Conservation (phyloP, 2,113 vertebrate species). For the Charina bottae region DNA sequence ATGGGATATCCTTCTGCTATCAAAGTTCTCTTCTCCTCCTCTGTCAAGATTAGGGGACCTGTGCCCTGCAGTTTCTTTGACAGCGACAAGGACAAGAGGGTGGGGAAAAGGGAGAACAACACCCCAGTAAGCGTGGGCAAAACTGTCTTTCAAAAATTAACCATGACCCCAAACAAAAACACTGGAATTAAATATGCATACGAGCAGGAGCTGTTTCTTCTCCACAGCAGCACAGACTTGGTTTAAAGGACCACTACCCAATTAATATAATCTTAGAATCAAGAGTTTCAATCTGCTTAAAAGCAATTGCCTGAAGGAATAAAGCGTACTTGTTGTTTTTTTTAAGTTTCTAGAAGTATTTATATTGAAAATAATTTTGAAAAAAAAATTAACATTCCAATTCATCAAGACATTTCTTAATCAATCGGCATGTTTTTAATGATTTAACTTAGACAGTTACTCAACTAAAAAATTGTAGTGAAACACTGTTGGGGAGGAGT, state of each 20-base stretch:
- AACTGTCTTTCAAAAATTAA: neutral
- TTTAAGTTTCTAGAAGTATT: neutral
- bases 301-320: neutral
- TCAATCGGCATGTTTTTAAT: neutral
- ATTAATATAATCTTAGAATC: neutral
- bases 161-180: neutral
- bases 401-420: neutral
- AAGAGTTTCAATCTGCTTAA: too few species aligned
- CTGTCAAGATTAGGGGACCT: slow-evolving; percentile 91
- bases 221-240: neutral
- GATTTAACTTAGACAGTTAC: neutral
- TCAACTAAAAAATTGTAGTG: neutral
- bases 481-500: neutral
- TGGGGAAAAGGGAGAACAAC: neutral
- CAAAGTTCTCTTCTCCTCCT: slow-evolving; percentile 95
- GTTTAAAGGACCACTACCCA: neutral
- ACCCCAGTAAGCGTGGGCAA: neutral
- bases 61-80: slow-evolving; percentile 90
- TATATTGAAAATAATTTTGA: neutral
- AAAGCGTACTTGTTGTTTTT: neutral
- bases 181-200: neutral
- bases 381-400: neutral
- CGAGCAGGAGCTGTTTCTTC: neutral
- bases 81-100: neutral
- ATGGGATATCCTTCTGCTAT: slow-evolving; percentile 97